Evolutionary conservation across 2,113 vertebrate genomes (phyloP), one percentile per base, ranked within the genome.

Genomic region (Oostethus manadensis): DNA sequence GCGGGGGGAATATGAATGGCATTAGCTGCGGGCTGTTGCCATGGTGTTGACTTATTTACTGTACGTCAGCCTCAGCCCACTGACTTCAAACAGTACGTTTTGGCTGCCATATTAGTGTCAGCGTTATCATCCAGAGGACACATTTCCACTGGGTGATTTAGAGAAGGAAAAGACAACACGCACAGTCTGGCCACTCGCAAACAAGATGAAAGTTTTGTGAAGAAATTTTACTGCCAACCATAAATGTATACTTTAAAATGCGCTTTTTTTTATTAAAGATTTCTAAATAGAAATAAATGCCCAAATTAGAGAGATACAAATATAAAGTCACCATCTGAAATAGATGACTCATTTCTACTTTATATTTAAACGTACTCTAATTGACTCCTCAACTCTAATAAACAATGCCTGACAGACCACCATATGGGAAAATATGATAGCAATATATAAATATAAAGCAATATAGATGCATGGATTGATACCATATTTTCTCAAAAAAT

Each of bases 41-140:
- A 83, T 83, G 78, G 76, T 68, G 71, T 80, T 73, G 58, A 78
- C 70, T 80, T 82, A 83, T 84, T 83, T 88, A 85, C 71, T 76
- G 80, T 79, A 78, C 62, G 73, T 83, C 73, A 74, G 70, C 69
- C 69, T 83, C 73, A 74, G 70, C 69, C 71, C 60, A 64, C 66
- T 77, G 75, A 70, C 79, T 79, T 83, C 66, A 82, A 80, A 73
- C 70, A 71, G 69, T 62, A 57, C 7, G 1, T 71, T 69, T 73
- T 67, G 44, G 72, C 78, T 81, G 73, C 71, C 64, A 66, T 70
- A 71, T 71, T 75, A 76, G 33, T 75, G 78, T 77, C 74, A 70
- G 51, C 68, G 67, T 76, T 80, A 73, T 81, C 77, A 75, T 74
- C 68, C 64, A 77, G 73, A 70, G 66, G 75, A 77, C 67, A 78